These are phyloP conservation scores for Neocloeon triangulifer DNA, from an alignment of 1,140 invertebrate genomes.

Conservation along the genomic window DNA sequence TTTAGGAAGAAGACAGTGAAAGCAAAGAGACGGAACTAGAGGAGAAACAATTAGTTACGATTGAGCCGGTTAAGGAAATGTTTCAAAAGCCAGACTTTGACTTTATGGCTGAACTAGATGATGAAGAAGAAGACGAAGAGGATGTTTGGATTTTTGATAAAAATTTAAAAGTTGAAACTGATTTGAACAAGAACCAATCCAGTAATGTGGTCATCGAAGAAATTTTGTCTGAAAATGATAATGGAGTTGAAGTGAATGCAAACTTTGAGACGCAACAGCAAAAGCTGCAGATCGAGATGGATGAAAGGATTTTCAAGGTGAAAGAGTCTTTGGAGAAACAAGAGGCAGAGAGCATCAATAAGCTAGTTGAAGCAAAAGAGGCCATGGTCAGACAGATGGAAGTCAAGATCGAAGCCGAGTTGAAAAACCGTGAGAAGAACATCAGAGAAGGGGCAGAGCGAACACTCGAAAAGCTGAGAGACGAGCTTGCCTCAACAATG, in stretches of 20 bases:
- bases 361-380: too few relatives aligned
- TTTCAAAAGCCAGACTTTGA: not conserved
- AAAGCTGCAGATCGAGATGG: not conserved
- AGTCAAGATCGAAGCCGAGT: too few relatives aligned
- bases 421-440: too few relatives aligned
- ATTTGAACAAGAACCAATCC: too few relatives aligned
- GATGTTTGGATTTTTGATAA: not conserved
- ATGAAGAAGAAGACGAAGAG: conserved; percentile 3
- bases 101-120: not conserved
- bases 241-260: conserved; percentile 1
- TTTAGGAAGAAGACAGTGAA: not conserved
- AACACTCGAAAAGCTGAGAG: too few relatives aligned
- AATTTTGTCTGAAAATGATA: not conserved
- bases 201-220: too few relatives aligned
- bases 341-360: too few relatives aligned
- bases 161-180: not conserved
- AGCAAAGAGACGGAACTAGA: not conserved
- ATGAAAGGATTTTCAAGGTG: not conserved
- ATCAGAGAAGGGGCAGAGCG: too few relatives aligned
- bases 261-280: conserved; percentile 2
- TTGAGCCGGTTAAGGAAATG: not conserved
- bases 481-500: too few relatives aligned
- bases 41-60: not conserved
- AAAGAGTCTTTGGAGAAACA: too few relatives aligned
- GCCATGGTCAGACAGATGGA: too few relatives aligned